Evolutionary conservation across 2,797 vertebrate genomes (phyloP).

Genomic region (Ctenochaetus hawaiiensis): DNA sequence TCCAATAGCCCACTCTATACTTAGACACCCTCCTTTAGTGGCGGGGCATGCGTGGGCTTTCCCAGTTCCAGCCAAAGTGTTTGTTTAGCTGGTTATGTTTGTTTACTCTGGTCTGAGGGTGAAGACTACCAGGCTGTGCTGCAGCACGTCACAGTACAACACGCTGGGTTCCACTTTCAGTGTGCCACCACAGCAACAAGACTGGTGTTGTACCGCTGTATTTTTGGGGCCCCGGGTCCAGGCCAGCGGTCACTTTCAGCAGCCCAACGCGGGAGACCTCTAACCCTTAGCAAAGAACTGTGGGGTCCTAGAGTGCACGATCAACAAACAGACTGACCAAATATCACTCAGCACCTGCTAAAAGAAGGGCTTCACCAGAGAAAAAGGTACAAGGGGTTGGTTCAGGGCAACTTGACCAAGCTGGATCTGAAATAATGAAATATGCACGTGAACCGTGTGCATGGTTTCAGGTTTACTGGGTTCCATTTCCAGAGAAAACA

Average conservation of each 20-base stretch:
- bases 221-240: slow-evolving; percentile 65
- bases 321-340: slow-evolving; percentile 78
- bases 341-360: slow-evolving; percentile 67
- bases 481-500: slow-evolving; percentile 64
- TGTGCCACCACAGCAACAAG: slow-evolving; percentile 65
- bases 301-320: slow-evolving; percentile 50
- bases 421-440: slow-evolving; percentile 64
- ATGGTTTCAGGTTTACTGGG: slow-evolving; percentile 56
- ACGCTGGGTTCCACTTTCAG: slow-evolving; percentile 69
- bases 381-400: slow-evolving; percentile 63
- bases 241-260: slow-evolving; percentile 69
- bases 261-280: slow-evolving; percentile 71
- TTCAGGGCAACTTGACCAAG: slow-evolving; percentile 65
- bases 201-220: slow-evolving; percentile 70
- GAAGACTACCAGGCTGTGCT: slow-evolving; percentile 75
- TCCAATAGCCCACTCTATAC: slow-evolving; percentile 65
- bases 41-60: slow-evolving; percentile 63
- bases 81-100: slow-evolving; percentile 83
- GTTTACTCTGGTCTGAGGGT: slow-evolving; percentile 76
- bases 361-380: slow-evolving; percentile 68
- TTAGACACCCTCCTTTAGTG: slow-evolving; percentile 63
- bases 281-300: slow-evolving; percentile 65
- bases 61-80: slow-evolving; percentile 66
- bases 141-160: slow-evolving; percentile 56
- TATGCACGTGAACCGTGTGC: slow-evolving; percentile 49